Evolutionary conservation across 2,888 invertebrate species (phyloP).

Genomic region (Caenorhabditis panamensis): DNA sequence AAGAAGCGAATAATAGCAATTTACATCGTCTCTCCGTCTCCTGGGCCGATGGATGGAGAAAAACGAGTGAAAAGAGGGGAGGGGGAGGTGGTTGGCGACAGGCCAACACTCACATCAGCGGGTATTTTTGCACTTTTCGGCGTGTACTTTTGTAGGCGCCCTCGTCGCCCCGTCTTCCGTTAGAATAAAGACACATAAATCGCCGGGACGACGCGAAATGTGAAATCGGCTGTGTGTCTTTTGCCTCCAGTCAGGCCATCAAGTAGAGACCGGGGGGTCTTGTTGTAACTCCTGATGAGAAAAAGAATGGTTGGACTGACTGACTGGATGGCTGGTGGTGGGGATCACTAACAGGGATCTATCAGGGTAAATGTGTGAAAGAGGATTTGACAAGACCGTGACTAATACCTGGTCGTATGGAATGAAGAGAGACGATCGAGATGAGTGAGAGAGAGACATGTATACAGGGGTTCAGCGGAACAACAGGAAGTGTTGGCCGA

Average conservation of each 20-base stretch:
- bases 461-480: constrained; percentile 41
- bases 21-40: constrained; percentile 35
- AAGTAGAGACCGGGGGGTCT: constrained; percentile 45
- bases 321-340: not conserved
- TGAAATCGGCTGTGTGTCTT: constrained; percentile 33
- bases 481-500: constrained; percentile 55
- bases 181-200: constrained; percentile 60
- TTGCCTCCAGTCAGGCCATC: constrained; percentile 22
- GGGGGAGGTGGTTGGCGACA: constrained; percentile 39
- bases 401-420: constrained; percentile 35
- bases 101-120: constrained; percentile 47
- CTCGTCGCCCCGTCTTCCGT: constrained; percentile 41
- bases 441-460: constrained; percentile 19
- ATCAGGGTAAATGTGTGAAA: constrained; percentile 38
- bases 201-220: constrained; percentile 51
- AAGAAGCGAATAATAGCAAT: constrained; percentile 61
- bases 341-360: constrained; percentile 47
- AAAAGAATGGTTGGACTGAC: not conserved
- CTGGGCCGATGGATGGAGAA: constrained; percentile 12
- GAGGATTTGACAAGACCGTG: constrained; percentile 55
- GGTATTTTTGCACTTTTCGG: constrained; percentile 57
- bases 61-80: constrained; percentile 33
- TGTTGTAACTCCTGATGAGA: constrained; percentile 8
- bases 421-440: constrained; percentile 16
- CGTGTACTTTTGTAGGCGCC: constrained; percentile 52